Evolutionary conservation across 1,140 invertebrate genomes (phyloP), one percentile per base, ranked within the genome.

Genomic region (Euura lappo): DNA sequence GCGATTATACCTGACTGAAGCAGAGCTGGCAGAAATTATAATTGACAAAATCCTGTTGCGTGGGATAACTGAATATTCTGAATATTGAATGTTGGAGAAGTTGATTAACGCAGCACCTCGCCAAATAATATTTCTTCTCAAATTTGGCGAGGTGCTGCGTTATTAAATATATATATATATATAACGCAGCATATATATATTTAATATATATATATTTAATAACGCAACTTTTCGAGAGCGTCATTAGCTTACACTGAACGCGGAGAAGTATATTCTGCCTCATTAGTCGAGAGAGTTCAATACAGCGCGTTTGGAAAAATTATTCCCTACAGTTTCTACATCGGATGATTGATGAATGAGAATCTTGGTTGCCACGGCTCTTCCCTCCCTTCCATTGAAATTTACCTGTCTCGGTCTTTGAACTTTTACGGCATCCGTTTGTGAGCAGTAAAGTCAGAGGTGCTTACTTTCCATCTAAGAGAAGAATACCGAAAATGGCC

Each of bases 211-310:
- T 60, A 11, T 6, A 3, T 60, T 6, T 60, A 6, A 60, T 5
- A 60, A 60, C 51, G 51, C 13, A 60, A 60, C 51, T 60, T 60
- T 60, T 60, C 51, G 13, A 60, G 51, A 60, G 51, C 51, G 51
- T 6, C 51, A 60, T 60, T 60, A 60, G 51, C 51, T n/a, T 11
- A 6, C 8, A n/a, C 51, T 60, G 51, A 60, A 60, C 8, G 3
- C 3, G 51, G 6, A 60, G 13, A 60, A 60, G 51, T 60, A 60
- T 11, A 60, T 60, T 60, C 51, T 60, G 13, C 51, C 51, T 60
- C 51, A 60, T 60, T 60, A 60, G 51, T 60, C 51, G 51, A n/a
- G 51, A 11, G 51, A 60, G 13, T n/a, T 60, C 51, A n/a, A 60
- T 8, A 60, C 8, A 60, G 51, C 10, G 13, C 10, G 51, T 11